Evolutionary conservation across 2,888 invertebrate genomes (phyloP).

Genomic region (Hypena proboscidalis): DNA sequence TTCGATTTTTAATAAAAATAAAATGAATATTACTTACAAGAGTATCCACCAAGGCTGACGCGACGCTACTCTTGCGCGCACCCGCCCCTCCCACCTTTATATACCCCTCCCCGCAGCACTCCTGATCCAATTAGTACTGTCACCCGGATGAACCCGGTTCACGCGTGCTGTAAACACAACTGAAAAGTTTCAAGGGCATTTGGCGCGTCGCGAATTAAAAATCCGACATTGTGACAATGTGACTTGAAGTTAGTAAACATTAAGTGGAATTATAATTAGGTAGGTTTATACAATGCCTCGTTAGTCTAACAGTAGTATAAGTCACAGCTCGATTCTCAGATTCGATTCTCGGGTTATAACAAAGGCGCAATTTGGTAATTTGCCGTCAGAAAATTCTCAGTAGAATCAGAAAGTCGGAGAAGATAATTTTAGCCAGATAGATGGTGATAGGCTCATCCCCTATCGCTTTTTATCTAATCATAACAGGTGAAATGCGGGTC

Average conservation of each 20-base stretch:
- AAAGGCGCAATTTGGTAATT: no score
- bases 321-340: no score
- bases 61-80: slow-evolving; percentile 68
- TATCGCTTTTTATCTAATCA: no score
- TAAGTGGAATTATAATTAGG: not conserved
- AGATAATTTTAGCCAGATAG: no score
- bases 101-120: slow-evolving; percentile 52
- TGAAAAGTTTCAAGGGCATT: slow-evolving; percentile 30
- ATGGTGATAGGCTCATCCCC: no score
- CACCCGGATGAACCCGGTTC: slow-evolving; percentile 43
- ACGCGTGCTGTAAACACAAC: slow-evolving; percentile 36
- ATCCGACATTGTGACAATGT: not conserved
- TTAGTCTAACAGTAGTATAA: no score
- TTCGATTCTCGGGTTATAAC: no score
- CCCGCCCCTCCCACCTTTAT: slow-evolving; percentile 49
- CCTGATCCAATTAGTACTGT: slow-evolving; percentile 60
- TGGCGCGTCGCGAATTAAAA: slow-evolving; percentile 20
- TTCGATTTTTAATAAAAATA: slow-evolving; percentile 5
- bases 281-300: no score
- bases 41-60: slow-evolving; percentile 67
- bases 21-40: slow-evolving; percentile 55
- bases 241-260: no score
- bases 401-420: no score
- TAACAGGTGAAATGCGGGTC: no score
- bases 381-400: no score